Evolutionary conservation across 23 tunicate genomes (phyloP).

Genomic region (Ascidia mentula): DNA sequence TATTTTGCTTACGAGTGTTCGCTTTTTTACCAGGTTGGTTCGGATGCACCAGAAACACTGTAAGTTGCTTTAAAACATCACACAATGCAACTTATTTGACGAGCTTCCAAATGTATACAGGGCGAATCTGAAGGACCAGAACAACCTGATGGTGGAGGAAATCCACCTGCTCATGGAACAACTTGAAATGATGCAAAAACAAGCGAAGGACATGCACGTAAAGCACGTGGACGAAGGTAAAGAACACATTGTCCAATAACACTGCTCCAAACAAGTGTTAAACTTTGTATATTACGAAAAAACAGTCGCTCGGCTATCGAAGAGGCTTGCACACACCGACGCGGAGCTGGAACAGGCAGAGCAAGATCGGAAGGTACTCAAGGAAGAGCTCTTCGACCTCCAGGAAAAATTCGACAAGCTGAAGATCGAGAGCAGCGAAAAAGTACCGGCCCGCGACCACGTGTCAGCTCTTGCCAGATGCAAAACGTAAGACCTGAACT

Average conservation of each 20-base stretch:
- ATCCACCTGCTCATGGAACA: slow-evolving; percentile 75
- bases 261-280: not conserved
- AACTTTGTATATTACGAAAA: not conserved
- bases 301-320: slow-evolving; percentile 49
- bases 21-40: not conserved
- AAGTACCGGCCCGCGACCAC: slow-evolving; percentile 52
- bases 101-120: no score
- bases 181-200: slow-evolving; percentile 54
- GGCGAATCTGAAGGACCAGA: slow-evolving; percentile 69
- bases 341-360: slow-evolving; percentile 66
- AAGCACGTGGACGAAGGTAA: slow-evolving; percentile 69
- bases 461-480: slow-evolving; percentile 20
- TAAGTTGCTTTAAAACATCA: not conserved
- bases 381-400: slow-evolving; percentile 40
- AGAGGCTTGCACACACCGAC: slow-evolving; percentile 47
- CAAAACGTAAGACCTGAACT: slow-evolving; percentile 30
- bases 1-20: no score
- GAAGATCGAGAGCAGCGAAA: slow-evolving; percentile 29
- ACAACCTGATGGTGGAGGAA: slow-evolving; percentile 73
- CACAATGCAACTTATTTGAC: not conserved
- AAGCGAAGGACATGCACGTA: slow-evolving; percentile 35
- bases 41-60: slow-evolving; percentile 45
- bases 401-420: slow-evolving; percentile 51
- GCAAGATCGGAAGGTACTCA: slow-evolving; percentile 26
- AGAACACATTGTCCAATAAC: not conserved